Conservation (phyloP, 2,797 vertebrate species). For the Delichon dasypus region DNA sequence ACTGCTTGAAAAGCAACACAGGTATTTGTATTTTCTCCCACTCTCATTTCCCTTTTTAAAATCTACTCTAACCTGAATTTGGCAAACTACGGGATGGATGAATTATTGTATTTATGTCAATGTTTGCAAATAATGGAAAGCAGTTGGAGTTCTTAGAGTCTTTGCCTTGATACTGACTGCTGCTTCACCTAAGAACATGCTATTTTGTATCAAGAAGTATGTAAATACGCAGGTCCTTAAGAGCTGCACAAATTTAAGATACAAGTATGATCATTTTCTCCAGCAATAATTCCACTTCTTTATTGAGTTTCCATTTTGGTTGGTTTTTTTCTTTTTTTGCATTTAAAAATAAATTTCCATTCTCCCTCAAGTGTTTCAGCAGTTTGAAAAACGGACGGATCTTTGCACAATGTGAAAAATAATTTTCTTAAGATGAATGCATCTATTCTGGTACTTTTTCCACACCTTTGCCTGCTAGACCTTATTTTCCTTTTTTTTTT, state of each 20-base stretch:
- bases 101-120: background rate
- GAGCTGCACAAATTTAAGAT: background rate
- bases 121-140: background rate
- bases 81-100: background rate
- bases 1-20: background rate
- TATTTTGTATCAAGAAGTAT: background rate
- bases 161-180: background rate
- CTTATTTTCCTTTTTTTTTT: constrained; percentile 4
- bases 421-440: constrained; percentile 17
- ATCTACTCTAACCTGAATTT: background rate
- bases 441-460: constrained; percentile 3
- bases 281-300: background rate
- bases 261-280: background rate
- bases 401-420: constrained; percentile 3
- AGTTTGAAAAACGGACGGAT: background rate
- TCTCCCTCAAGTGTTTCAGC: background rate
- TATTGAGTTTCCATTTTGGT: background rate
- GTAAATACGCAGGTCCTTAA: background rate
- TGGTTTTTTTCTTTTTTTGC: background rate
- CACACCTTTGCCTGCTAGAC: background rate
- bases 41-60: background rate
- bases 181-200: background rate
- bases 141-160: background rate
- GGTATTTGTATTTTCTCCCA: background rate
- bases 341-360: background rate